Base-by-base conservation (phyloP, 2,113 vertebrate species). In the Thryonomys swinderianus region DNA sequence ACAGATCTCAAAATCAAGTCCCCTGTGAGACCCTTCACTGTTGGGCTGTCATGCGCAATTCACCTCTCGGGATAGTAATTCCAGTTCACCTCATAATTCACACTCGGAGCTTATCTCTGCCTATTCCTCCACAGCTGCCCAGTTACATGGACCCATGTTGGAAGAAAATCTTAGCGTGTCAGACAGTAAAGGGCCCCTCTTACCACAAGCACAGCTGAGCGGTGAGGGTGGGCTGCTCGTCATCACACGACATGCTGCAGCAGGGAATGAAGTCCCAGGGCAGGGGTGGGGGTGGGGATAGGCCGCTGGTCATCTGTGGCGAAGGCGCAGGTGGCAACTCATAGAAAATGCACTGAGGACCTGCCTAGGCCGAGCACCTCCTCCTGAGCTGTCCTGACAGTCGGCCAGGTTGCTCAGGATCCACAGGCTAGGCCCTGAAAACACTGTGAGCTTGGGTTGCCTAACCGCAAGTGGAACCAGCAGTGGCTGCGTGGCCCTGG, bases 341-440 rank as follows among this genome's bases (percentile, higher is more conserved):
- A 66, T 6, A 18, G 20, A 30, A 88, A 86, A 73, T 48, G 27
- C 11, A 71, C 23, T 27, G 40, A 61, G 48, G 55, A 8, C 2
- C 5, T 37, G 23, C 17, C 0, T 10, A 62, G 83, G 8, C 2
- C 37, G 40, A 62, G 0, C 69, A 0, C 5, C 34, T 23, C 64
- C 1, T 4, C 7, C 5, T 18, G 27, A 18, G 16, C 40, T 12
- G 4, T 32, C 7, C 11, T 64, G 2, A 7, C 21, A 66, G 45
- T 42, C 32, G 51, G 8, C 3, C 20, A 32, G 17, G 4, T 8
- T 64, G 23, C 6, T 37, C 42, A 16, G 40, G 17, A 11, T n/a
- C 25, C 1, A 2, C 13, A 53, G 55, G 12, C 23, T 69, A 57
- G 67, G 5, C 1, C 3, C 12, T 0, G 5, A 5, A 37, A 55